Percentiles rank a stretch among this genome's conserved stretches.
phyloP scores from a whole-genome alignment of 2,113 vertebrate genomes.

The Leucoraja erinaceus region DNA sequence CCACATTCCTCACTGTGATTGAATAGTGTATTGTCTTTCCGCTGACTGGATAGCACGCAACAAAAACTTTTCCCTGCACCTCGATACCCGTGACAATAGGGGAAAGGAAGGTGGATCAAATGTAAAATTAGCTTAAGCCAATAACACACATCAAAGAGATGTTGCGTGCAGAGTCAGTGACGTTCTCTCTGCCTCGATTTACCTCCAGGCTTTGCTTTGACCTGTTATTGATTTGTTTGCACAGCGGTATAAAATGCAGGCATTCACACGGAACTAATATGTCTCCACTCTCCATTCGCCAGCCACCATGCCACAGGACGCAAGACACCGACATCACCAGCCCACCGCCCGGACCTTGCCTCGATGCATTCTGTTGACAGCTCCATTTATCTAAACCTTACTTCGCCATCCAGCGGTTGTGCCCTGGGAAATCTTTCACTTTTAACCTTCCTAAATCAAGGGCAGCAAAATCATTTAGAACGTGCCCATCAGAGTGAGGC shows the following conservation, averaged over 20 bases:
- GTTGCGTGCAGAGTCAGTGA: background rate
- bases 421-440: background rate
- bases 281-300: background rate
- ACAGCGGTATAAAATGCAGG: background rate
- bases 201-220: background rate
- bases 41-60: no score
- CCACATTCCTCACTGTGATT: no score
- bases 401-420: background rate
- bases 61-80: no score
- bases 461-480: background rate
- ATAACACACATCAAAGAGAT: background rate
- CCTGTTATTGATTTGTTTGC: background rate
- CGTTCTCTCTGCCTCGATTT: background rate
- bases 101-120: background rate
- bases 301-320: background rate
- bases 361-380: background rate
- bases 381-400: background rate
- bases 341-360: no score
- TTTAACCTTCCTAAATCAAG: background rate
- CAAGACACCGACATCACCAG: background rate
- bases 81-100: background rate
- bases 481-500: background rate
- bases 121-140: background rate
- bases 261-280: background rate
- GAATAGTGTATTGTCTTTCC: no score